Evolutionary conservation across 2,888 invertebrate genomes (phyloP).

Genomic region (Cotesia congregata): DNA sequence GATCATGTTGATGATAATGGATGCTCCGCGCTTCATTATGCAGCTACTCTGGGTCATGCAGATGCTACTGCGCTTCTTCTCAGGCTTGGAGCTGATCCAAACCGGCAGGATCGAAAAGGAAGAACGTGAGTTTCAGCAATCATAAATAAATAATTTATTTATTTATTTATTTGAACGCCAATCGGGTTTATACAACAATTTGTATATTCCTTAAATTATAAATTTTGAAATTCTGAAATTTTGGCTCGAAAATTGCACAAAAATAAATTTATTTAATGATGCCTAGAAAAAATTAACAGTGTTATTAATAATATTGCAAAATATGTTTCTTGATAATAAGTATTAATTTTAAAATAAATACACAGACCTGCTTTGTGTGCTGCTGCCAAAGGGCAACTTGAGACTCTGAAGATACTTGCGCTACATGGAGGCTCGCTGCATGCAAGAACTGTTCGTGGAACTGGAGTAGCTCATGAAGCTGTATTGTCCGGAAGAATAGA

Average conservation of each 20-base stretch:
- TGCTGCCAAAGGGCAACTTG: slow-evolving; percentile 94
- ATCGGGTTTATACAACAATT: too few relatives aligned
- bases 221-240: too few relatives aligned
- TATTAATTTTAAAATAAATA: slow-evolving; percentile 39
- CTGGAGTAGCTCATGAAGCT: slow-evolving; percentile 96
- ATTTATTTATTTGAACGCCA: too few relatives aligned
- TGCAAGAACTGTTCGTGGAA: slow-evolving; percentile 93
- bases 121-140: slow-evolving; percentile 76
- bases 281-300: background rate
- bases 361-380: slow-evolving; percentile 90
- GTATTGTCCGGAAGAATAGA: slow-evolving; percentile 92
- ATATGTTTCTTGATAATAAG: background rate
- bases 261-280: background rate
- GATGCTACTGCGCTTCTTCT: slow-evolving; percentile 92
- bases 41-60: slow-evolving; percentile 95
- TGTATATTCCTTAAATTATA: too few relatives aligned
- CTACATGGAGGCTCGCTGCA: slow-evolving; percentile 89
- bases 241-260: background rate
- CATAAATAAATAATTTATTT: background rate
- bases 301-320: background rate
- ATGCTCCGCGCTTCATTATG: slow-evolving; percentile 96
- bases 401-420: slow-evolving; percentile 84
- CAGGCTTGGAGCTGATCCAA: slow-evolving; percentile 91
- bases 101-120: slow-evolving; percentile 93
- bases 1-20: slow-evolving; percentile 92